Base-by-base conservation (phyloP, 2,797 vertebrate genomes). In the Molossus alvarezi region DNA sequence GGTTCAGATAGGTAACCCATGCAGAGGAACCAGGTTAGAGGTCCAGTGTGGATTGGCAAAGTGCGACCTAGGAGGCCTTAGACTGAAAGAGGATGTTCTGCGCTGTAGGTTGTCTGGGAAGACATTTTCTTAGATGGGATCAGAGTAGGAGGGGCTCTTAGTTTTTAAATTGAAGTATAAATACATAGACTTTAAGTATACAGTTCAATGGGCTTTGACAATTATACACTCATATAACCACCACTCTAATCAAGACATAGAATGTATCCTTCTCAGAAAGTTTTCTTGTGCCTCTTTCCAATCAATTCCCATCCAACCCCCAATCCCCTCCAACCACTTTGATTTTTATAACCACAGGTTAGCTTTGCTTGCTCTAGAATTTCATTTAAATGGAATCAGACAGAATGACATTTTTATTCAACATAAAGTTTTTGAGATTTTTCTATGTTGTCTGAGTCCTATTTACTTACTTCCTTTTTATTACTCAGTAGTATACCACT, bases 341-440 rank as follows among this genome's bases (percentile, higher is more conserved):
- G 15, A 76, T 77, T 94, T 80, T 72, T 58, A 96, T 37, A 75
- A 86, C 6, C 41, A 53, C 33, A 33, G 25, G 57, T 72, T 77
- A 75, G 29, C 25, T 95, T 93, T 89, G 45, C 64, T 75, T 79
- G 29, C 55, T 89, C 55, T 67, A 88, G 25, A 93, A 95, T 91
- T 96, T 57, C 25, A 77, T 45, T 95, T 88, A 88, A 37, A 17
- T 33, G 25, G 75, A 72, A 83, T 79, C 53, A 8, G 12, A 95
- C 7, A 57, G 69, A 93, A 95, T 83, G 53, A 58, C 23, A 60
- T 79, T 58, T 86, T 79, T 9, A 37, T 45, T 87, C 37, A 71
- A 57, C 15, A 14, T 65, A 9, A 81, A 23, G 57, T 55, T 80
- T 94, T 58, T 91, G 18, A 96, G 71, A 77, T 55, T 79, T 6